Evolutionary conservation across 2,113 vertebrate genomes (phyloP).

Genomic region (Orycteropus afer): DNA sequence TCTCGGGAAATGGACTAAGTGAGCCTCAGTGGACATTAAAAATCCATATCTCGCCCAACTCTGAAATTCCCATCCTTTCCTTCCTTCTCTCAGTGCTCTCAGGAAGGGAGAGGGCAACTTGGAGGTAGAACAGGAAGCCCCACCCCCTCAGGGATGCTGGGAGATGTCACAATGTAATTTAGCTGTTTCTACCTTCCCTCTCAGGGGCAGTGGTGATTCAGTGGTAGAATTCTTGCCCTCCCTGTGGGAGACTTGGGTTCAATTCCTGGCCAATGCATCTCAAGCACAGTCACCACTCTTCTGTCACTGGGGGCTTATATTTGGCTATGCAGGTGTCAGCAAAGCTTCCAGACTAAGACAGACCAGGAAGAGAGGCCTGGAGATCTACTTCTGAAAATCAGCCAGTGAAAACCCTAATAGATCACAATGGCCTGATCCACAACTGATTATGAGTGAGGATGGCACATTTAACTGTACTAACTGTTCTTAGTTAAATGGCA

Average conservation of each 20-base stretch:
- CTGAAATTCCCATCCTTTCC: not conserved
- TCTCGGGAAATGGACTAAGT: not conserved
- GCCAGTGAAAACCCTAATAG: not conserved
- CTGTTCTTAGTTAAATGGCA: too few relatives aligned
- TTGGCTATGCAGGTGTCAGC: not conserved
- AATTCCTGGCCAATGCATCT: not conserved
- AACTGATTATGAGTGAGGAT: not conserved
- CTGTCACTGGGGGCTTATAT: not conserved
- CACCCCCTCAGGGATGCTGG: not conserved
- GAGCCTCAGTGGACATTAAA: not conserved
- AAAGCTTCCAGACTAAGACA: not conserved
- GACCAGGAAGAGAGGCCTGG: not conserved
- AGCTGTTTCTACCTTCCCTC: not conserved
- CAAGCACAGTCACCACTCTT: not conserved
- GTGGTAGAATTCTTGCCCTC: not conserved
- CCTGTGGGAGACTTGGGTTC: not conserved
- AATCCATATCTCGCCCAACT: not conserved
- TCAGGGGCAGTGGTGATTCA: not conserved
- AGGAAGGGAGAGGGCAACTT: not conserved
- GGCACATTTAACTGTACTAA: too few relatives aligned
- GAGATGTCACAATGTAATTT: accelerated
- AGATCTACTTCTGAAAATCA: not conserved
- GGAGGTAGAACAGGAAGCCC: not conserved
- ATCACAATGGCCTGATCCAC: not conserved
- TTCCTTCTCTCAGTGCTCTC: not conserved